These are phyloP conservation scores for Pogonomyrmex barbatus DNA, from an alignment of 1,140 invertebrate genomes.

Conservation along the genomic window DNA sequence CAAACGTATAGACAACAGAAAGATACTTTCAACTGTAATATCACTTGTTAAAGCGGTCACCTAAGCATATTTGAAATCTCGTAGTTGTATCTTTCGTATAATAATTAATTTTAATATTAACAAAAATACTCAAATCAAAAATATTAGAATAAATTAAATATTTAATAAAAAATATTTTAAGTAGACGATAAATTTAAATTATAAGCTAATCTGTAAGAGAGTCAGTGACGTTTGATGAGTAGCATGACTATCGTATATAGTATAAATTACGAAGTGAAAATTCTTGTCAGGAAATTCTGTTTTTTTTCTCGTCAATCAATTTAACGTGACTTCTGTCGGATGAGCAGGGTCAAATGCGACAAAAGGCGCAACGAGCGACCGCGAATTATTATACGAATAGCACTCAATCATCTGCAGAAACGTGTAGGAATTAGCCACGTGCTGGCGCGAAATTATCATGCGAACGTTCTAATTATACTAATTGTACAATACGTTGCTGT, in stretches of 20 bases:
- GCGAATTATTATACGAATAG: constrained; percentile 28
- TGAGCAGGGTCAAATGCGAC: neutral
- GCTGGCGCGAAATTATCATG: constrained; percentile 1
- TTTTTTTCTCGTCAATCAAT: constrained; percentile 44
- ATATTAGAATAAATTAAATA: neutral
- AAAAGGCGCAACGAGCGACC: constrained; percentile 23
- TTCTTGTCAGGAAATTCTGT: neutral
- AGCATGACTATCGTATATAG: no score
- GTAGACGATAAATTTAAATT: neutral
- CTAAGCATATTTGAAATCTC: neutral
- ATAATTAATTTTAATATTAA: neutral
- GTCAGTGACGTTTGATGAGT: neutral
- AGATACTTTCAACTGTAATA: neutral
- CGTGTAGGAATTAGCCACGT: constrained; percentile 20
- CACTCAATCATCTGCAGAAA: constrained; percentile 46
- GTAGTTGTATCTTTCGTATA: neutral
- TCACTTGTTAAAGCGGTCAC: neutral
- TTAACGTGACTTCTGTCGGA: constrained; percentile 4
- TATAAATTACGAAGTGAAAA: neutral
- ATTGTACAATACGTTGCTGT: constrained; percentile 7
- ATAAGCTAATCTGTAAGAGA: neutral
- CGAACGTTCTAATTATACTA: neutral
- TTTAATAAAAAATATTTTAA: constrained; percentile 6
- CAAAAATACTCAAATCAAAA: constrained; percentile 3
- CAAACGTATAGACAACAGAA: neutral